Evolutionary conservation across 2,888 invertebrate species (phyloP).

Genomic region (Lithosia quadra): DNA sequence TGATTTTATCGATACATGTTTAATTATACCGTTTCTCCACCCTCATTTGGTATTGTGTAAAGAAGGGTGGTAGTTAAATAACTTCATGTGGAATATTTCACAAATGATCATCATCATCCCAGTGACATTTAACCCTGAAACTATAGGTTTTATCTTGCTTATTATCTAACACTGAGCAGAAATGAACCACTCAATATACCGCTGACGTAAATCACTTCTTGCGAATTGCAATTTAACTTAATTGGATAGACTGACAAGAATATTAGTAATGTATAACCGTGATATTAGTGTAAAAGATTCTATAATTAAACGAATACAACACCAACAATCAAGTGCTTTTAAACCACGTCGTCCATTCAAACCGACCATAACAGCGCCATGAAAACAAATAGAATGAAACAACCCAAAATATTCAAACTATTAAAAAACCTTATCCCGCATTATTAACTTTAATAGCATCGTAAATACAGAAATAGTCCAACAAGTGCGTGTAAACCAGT

Average conservation of each 20-base stretch:
- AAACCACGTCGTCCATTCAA: slow-evolving; percentile 10
- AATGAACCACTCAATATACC: background rate
- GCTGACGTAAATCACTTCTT: background rate
- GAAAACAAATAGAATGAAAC: slow-evolving; percentile 21
- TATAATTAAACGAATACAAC: background rate
- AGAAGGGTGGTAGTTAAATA: background rate
- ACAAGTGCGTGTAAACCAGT: slow-evolving; percentile 52
- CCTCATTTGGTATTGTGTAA: slow-evolving; percentile 21
- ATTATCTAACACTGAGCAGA: background rate
- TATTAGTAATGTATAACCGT: background rate
- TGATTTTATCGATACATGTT: slow-evolving; percentile 32
- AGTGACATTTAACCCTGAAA: background rate
- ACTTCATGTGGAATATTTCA: background rate
- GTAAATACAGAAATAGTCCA: slow-evolving; percentile 52
- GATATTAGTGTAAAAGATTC: background rate
- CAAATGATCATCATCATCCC: background rate
- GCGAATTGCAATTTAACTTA: background rate
- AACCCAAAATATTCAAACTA: slow-evolving; percentile 33
- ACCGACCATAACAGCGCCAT: slow-evolving; percentile 12
- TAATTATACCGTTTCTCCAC: slow-evolving; percentile 17
- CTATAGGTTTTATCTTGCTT: background rate
- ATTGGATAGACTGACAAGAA: background rate
- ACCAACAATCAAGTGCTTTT: slow-evolving; percentile 3
- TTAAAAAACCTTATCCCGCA: slow-evolving; percentile 44
- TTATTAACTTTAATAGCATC: slow-evolving; percentile 50